Conservation (phyloP, 2,888 invertebrate species). For the Antheraea assamensis region DNA sequence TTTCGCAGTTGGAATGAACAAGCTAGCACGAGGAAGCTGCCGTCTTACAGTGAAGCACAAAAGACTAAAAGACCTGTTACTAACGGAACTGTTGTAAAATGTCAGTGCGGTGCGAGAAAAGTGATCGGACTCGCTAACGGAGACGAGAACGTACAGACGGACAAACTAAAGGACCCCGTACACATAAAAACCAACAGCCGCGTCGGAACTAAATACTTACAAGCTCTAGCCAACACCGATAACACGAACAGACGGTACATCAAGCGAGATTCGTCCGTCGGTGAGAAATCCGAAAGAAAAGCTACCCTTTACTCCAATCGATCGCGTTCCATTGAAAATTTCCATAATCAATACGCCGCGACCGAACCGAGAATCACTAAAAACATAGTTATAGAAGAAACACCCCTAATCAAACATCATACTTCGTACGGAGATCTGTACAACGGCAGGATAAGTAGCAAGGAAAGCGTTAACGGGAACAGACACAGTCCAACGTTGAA, state of each 20-base stretch:
- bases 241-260: conserved; percentile 55
- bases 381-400: conserved; percentile 62
- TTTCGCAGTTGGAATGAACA: conserved; percentile 80
- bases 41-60: conserved; percentile 80
- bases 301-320: conserved; percentile 59
- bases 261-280: conserved; percentile 69
- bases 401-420: conserved; percentile 67
- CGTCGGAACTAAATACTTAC: conserved; percentile 75
- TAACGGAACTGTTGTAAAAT: conserved; percentile 70
- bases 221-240: conserved; percentile 68
- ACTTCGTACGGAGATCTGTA: conserved; percentile 76
- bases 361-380: conserved; percentile 54
- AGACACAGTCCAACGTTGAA: conserved; percentile 70
- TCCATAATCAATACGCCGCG: conserved; percentile 60
- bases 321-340: conserved; percentile 79
- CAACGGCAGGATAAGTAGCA: conserved; percentile 70
- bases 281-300: conserved; percentile 62
- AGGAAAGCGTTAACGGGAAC: conserved; percentile 71
- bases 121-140: conserved; percentile 62
- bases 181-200: conserved; percentile 71
- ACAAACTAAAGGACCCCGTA: conserved; percentile 57
- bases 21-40: conserved; percentile 77
- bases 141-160: conserved; percentile 50
- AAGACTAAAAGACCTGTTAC: conserved; percentile 75
- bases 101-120: conserved; percentile 74